Evolutionary conservation across 2,113 vertebrate species (phyloP).

Genomic region (Peucedramus taeniatus): DNA sequence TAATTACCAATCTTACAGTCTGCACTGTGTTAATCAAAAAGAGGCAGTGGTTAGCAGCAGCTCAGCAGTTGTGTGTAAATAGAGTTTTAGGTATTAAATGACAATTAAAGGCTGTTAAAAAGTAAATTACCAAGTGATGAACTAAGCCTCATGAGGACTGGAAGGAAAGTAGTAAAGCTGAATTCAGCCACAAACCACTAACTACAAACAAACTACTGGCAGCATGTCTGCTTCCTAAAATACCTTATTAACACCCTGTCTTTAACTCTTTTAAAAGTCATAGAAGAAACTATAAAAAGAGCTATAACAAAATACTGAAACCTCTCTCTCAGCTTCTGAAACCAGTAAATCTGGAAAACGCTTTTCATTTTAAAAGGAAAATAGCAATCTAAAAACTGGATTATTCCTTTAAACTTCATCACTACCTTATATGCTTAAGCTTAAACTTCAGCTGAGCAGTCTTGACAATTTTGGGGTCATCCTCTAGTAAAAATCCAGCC

Average conservation of each 20-base stretch:
- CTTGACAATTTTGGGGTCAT: background rate
- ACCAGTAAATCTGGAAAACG: background rate
- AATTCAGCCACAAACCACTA: conserved; percentile 17
- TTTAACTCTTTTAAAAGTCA: background rate
- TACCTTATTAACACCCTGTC: background rate
- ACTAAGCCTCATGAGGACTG: background rate
- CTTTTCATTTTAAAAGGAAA: background rate
- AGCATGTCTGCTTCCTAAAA: background rate
- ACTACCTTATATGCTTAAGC: background rate
- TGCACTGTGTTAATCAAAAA: background rate
- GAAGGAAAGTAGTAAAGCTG: background rate
- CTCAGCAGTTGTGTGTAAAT: background rate
- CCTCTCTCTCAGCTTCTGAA: background rate
- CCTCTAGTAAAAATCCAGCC: background rate
- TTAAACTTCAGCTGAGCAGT: background rate
- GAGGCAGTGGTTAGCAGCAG: background rate
- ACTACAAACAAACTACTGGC: background rate
- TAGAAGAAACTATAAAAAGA: background rate
- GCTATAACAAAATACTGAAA: background rate
- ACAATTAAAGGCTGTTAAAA: conserved; percentile 16
- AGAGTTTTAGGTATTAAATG: conserved; percentile 1
- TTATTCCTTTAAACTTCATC: background rate
- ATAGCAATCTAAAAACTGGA: background rate
- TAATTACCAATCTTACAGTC: background rate
- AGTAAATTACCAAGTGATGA: background rate